A percentile compares a stretch with the other conserved stretches of the same genome.
Conservation (phyloP, 2,797 vertebrate genomes). For the Anolis apletophallus region DNA sequence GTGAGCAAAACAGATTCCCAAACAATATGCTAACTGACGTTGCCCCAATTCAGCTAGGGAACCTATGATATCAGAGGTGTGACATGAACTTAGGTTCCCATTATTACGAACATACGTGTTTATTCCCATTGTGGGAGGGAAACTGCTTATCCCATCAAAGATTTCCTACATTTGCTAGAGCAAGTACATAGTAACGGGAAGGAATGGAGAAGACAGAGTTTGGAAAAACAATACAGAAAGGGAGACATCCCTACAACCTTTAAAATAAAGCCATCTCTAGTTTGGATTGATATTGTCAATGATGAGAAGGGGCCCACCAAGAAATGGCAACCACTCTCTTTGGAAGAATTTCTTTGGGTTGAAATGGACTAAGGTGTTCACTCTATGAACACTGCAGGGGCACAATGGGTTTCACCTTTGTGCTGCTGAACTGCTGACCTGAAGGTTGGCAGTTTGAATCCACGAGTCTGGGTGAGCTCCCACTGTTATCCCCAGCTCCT, state of each 20-base stretch:
- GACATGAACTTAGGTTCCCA: no score
- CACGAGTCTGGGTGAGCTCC: no score
- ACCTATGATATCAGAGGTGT: no score
- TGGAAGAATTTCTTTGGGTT: neutral
- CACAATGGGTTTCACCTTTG: no score
- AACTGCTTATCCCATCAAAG: no score
- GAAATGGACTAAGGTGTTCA: neutral
- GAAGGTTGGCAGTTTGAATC: no score
- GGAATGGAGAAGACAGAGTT: neutral
- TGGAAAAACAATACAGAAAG: neutral
- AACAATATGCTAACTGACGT: neutral
- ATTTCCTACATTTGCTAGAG: neutral
- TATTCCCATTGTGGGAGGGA: no score
- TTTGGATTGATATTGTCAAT: neutral
- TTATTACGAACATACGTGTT: no score
- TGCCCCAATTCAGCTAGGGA: neutral
- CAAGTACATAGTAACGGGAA: neutral
- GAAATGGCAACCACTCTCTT: neutral
- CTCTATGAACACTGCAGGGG: neutral
- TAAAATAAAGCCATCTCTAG: neutral
- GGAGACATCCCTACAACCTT: neutral
- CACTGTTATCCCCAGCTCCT: no score
- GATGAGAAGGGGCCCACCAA: neutral
- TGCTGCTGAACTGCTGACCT: no score
- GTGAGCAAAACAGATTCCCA: neutral